phyloP scores from a whole-genome alignment of 2,888 invertebrate species.

The Microplitis manilae region DNA sequence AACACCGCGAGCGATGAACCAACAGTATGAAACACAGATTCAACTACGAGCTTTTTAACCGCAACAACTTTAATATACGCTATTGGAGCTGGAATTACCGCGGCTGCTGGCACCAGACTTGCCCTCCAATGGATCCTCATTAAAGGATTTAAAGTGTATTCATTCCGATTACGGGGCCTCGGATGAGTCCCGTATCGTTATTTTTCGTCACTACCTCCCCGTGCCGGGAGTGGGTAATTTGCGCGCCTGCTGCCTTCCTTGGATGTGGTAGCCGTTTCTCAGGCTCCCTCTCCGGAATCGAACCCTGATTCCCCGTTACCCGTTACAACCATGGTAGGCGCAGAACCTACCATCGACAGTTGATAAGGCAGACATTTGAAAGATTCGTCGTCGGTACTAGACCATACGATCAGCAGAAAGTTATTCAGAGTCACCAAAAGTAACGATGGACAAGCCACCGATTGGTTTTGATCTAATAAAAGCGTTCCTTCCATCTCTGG shows the following conservation, averaged over 20 bases:
- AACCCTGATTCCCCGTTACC: conserved; percentile 84
- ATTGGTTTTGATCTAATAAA: not conserved
- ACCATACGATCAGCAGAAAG: conserved; percentile 59
- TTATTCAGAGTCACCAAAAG: too few species aligned
- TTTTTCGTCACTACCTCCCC: conserved; percentile 80
- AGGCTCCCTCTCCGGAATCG: conserved; percentile 75
- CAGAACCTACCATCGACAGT: conserved; percentile 79
- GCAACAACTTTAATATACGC: conserved; percentile 80
- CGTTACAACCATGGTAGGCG: conserved; percentile 79
- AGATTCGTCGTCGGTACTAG: conserved; percentile 74
- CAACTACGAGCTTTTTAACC: conserved; percentile 77
- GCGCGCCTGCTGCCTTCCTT: conserved; percentile 83
- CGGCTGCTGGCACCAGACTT: conserved; percentile 76
- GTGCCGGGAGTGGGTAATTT: conserved; percentile 75
- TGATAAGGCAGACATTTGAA: conserved; percentile 81
- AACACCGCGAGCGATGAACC: too few species aligned
- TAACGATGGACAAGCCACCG: too few species aligned
- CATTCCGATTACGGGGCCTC: conserved; percentile 50
- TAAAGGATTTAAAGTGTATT: conserved; percentile 70
- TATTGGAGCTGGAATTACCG: conserved; percentile 80
- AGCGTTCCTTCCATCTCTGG: conserved; percentile 67
- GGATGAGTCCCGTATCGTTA: conserved; percentile 76
- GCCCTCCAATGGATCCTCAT: too few species aligned
- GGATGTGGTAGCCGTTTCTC: conserved; percentile 81
- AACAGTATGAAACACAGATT: conserved; percentile 67